These are phyloP conservation scores for Pseudochirops corinnae DNA, from an alignment of 2,797 vertebrate genomes.

Conservation along the genomic window DNA sequence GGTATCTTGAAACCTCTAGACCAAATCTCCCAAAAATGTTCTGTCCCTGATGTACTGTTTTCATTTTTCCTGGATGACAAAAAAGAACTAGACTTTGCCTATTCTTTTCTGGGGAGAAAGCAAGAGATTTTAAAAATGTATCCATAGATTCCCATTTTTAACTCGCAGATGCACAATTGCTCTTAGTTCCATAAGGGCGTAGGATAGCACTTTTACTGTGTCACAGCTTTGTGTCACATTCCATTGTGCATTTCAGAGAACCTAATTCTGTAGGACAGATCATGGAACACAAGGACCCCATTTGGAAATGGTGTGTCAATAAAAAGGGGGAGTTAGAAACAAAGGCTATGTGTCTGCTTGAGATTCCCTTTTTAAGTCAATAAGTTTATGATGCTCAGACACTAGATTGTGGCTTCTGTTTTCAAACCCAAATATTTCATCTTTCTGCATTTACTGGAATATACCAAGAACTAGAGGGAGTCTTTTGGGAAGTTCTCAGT, in stretches of 20 bases:
- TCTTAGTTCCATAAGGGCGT: not conserved
- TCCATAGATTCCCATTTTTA: not conserved
- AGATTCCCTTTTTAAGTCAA: not conserved
- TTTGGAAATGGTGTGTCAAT: not conserved
- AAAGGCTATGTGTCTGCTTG: not conserved
- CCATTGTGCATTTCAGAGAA: constrained; percentile 8
- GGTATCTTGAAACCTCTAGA: constrained; percentile 12
- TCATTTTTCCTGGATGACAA: constrained; percentile 16
- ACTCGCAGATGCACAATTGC: not conserved
- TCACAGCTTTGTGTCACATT: not conserved
- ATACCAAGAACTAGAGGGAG: not conserved
- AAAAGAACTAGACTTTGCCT: constrained; percentile 4
- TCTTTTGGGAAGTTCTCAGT: not conserved
- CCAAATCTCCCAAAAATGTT: constrained; percentile 22
- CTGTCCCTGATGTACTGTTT: not conserved
- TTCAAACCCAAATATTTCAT: not conserved
- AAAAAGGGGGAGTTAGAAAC: not conserved
- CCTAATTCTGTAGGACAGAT: not conserved
- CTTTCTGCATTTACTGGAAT: not conserved
- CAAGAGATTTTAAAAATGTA: not conserved
- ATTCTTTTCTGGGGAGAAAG: constrained; percentile 10
- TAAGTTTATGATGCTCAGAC: not conserved
- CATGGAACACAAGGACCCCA: not conserved
- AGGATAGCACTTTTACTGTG: not conserved
- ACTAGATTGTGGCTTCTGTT: not conserved